Evolutionary conservation across 1,140 invertebrate species (phyloP).

Genomic region (Psilanteris sp.): DNA sequence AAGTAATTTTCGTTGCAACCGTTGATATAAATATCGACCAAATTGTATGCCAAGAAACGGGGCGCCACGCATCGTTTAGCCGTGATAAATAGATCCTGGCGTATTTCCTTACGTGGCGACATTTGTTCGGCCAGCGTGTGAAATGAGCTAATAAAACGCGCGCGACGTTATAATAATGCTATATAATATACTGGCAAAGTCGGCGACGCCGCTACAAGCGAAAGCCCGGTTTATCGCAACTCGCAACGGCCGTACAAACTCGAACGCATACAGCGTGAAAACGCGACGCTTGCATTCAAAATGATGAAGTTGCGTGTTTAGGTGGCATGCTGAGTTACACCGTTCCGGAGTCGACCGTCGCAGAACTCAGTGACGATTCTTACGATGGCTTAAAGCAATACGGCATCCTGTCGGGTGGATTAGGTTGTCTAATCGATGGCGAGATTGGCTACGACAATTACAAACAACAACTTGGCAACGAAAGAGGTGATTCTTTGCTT

Average conservation of each 20-base stretch:
- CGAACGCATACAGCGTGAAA: slow-evolving; percentile 43
- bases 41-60: too few relatives aligned
- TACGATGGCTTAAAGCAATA: slow-evolving; percentile 85
- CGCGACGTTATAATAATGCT: slow-evolving; percentile 37
- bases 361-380: slow-evolving; percentile 84
- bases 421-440: slow-evolving; percentile 87
- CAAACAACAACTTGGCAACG: slow-evolving; percentile 82
- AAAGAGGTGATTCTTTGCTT: slow-evolving; percentile 81
- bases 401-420: slow-evolving; percentile 80
- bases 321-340: slow-evolving; percentile 86
- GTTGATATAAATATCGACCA: too few relatives aligned
- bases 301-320: slow-evolving; percentile 70
- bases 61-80: slow-evolving; percentile 19
- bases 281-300: slow-evolving; percentile 43
- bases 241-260: slow-evolving; percentile 25
- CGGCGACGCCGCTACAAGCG: slow-evolving; percentile 14
- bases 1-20: too few relatives aligned
- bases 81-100: slow-evolving; percentile 29
- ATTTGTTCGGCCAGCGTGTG: slow-evolving; percentile 30
- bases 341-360: slow-evolving; percentile 83
- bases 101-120: slow-evolving; percentile 28
- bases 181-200: slow-evolving; percentile 37
- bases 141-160: slow-evolving; percentile 55
- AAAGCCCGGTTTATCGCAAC: slow-evolving; percentile 20
- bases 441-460: slow-evolving; percentile 86